A percentile compares a stretch with the other conserved stretches of the same genome.
Evolutionary conservation across 1,140 invertebrate species (phyloP).

Genomic region (Zaprionus nigranus): DNA sequence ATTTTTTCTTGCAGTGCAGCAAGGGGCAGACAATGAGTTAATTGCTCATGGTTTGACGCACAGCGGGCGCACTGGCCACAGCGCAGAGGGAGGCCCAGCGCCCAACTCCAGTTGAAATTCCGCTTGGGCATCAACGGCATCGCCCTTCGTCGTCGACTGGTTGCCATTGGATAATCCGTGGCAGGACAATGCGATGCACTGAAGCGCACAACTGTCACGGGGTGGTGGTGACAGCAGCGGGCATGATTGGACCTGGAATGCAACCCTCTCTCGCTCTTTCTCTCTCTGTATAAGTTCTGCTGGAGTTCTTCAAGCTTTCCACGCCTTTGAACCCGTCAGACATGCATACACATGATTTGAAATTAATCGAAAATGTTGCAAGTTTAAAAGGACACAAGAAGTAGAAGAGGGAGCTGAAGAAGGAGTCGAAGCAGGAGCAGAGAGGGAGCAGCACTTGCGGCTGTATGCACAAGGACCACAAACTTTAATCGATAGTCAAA

Average conservation of each 20-base stretch:
- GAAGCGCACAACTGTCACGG: constrained; percentile 8
- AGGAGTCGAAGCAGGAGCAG: not conserved
- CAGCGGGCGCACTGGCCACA: constrained; percentile 35
- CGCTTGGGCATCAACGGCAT: constrained; percentile 3
- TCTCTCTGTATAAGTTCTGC: not conserved
- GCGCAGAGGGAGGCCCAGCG: not conserved
- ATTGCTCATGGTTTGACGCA: constrained; percentile 35
- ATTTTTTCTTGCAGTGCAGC: not conserved
- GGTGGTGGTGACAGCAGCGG: constrained; percentile 6
- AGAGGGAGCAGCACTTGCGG: constrained; percentile 29
- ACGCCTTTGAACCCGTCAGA: constrained; percentile 32
- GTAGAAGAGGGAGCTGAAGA: not conserved
- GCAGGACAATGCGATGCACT: constrained; percentile 36
- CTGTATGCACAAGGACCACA: constrained; percentile 72
- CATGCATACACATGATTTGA: constrained; percentile 64
- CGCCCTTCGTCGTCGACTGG: too few species aligned
- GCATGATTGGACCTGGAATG: not conserved
- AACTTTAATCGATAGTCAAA: constrained; percentile 81
- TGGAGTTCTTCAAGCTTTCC: not conserved
- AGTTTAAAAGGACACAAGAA: constrained; percentile 18
- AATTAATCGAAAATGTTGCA: constrained; percentile 79
- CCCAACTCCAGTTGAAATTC: not conserved
- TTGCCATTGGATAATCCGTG: constrained; percentile 78
- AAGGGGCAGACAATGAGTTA: constrained; percentile 16
- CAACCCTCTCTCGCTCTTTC: not conserved